Evolutionary conservation across 2,113 vertebrate species (phyloP).

Genomic region (Poicephalus meyeri): DNA sequence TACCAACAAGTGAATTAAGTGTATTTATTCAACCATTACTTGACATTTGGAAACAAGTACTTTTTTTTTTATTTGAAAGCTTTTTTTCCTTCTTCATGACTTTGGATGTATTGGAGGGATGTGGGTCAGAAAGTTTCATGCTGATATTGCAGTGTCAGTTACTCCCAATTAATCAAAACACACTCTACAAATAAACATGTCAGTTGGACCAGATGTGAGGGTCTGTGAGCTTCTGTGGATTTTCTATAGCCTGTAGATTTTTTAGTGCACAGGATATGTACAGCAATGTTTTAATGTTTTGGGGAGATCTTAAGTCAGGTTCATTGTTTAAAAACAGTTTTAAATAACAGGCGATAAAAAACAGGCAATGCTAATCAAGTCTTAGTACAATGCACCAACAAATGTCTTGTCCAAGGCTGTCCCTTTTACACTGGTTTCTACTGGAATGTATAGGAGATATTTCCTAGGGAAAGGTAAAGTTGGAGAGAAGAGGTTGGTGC

Average conservation of each 20-base stretch:
- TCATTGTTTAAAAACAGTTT: neutral
- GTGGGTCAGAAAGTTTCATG: rapidly evolving
- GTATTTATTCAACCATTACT: neutral
- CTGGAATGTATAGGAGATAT: neutral
- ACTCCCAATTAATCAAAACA: neutral
- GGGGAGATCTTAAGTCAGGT: neutral
- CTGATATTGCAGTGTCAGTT: neutral
- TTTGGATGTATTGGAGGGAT: neutral
- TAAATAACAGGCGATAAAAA: neutral
- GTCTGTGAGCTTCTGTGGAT: neutral
- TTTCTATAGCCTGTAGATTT: neutral
- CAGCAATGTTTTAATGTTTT: neutral
- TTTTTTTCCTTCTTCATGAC: neutral
- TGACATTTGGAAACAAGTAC: neutral
- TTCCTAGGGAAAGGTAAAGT: neutral
- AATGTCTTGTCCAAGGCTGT: neutral
- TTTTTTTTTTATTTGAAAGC: neutral
- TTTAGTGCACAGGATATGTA: neutral
- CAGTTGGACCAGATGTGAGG: neutral
- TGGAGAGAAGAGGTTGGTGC: neutral
- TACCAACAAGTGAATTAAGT: neutral
- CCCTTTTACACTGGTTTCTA: neutral
- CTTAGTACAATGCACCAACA: neutral
- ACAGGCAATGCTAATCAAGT: neutral
- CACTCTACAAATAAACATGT: neutral